phyloP scores from a whole-genome alignment of 1,140 invertebrate genomes.

The Trachymyrmex septentrionalis region DNA sequence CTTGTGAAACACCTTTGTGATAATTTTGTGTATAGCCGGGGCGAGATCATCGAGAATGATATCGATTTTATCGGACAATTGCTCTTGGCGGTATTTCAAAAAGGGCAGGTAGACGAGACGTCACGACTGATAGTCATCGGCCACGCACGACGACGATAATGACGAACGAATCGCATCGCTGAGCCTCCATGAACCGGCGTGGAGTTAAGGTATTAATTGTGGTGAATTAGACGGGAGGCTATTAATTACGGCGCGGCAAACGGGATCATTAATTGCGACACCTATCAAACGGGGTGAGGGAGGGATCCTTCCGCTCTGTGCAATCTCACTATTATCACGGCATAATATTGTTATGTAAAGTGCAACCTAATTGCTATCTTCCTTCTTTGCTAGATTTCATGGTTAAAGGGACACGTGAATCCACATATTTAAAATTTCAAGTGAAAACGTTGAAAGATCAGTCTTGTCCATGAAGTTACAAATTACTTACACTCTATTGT shows the following conservation, averaged over 20 bases:
- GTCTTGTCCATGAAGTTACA: not conserved
- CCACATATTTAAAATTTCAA: not conserved
- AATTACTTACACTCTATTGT: not conserved
- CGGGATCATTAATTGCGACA: constrained; percentile 42
- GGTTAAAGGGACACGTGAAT: not conserved
- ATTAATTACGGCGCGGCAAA: constrained; percentile 53
- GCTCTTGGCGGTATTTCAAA: constrained; percentile 20
- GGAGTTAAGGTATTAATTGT: constrained; percentile 65
- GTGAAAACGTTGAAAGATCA: too few species aligned
- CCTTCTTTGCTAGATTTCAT: not conserved
- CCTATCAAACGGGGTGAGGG: not conserved
- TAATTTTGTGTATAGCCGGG: not conserved
- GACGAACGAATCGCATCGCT: constrained; percentile 44
- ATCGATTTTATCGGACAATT: not conserved
- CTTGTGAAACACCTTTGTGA: constrained; percentile 20
- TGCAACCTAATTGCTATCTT: not conserved
- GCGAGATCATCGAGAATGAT: not conserved
- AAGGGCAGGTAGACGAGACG: constrained; percentile 26
- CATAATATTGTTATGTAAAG: not conserved
- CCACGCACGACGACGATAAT: constrained; percentile 42
- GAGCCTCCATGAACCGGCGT: constrained; percentile 28
- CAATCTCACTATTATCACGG: constrained; percentile 5
- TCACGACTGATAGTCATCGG: constrained; percentile 44
- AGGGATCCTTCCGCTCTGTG: not conserved
- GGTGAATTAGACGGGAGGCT: constrained; percentile 22